Evolutionary conservation across 2,888 invertebrate species (phyloP).

Genomic region (Noctua fimbriata): DNA sequence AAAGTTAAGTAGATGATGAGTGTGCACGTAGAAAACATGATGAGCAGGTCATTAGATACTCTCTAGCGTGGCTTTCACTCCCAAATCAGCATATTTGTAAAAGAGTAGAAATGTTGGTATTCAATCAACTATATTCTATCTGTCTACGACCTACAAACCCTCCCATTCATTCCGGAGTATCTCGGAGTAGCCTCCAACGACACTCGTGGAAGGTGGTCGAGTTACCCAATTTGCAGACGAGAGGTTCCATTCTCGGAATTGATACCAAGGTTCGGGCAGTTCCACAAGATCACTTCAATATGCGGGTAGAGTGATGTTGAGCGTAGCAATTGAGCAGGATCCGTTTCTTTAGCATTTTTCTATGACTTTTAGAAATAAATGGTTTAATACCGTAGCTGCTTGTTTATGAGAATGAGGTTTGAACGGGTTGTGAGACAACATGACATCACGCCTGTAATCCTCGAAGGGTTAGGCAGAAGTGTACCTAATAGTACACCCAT

Average conservation of each 20-base stretch:
- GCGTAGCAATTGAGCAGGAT: not conserved
- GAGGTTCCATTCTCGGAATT: conserved; percentile 24
- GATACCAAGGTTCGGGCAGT: conserved; percentile 21
- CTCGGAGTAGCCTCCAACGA: not conserved
- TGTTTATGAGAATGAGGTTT: not conserved
- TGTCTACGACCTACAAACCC: not conserved
- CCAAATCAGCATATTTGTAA: too few relatives aligned
- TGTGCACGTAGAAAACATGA: not conserved
- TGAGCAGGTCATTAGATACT: not conserved
- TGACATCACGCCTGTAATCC: too few relatives aligned
- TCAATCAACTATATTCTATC: not conserved
- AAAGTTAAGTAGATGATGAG: not conserved
- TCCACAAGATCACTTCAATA: conserved; percentile 4
- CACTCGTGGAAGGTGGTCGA: conserved; percentile 24
- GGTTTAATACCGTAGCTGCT: not conserved
- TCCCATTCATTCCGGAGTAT: conserved; percentile 3
- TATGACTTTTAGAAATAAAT: not conserved
- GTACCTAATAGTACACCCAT: too few relatives aligned
- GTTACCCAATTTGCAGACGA: conserved; percentile 42
- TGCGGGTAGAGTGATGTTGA: not conserved
- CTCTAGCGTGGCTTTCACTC: too few relatives aligned
- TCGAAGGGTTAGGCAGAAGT: too few relatives aligned
- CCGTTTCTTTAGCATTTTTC: not conserved
- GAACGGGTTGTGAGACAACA: too few relatives aligned
- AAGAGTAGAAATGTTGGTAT: not conserved